Evolutionary conservation across 2,797 vertebrate genomes (phyloP).

Genomic region (Scolopax rusticola): DNA sequence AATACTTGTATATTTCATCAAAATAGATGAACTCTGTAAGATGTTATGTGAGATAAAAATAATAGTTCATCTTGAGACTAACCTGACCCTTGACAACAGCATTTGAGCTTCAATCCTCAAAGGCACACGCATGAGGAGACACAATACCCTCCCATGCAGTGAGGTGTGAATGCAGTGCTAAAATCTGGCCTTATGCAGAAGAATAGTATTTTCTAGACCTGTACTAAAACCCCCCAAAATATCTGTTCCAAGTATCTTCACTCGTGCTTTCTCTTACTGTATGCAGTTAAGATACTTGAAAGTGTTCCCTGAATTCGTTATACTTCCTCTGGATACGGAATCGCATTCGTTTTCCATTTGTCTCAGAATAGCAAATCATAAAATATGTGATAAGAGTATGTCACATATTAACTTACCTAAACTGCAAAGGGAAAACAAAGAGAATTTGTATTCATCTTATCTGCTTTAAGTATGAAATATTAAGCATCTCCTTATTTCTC

Average conservation of each 20-base stretch:
- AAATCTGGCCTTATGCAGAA: neutral
- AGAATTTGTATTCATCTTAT: constrained; percentile 31
- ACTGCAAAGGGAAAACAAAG: constrained; percentile 18
- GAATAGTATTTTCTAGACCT: constrained; percentile 7
- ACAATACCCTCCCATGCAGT: neutral
- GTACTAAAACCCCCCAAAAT: neutral
- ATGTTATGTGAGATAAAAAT: neutral
- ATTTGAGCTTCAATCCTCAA: neutral
- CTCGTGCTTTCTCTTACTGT: neutral
- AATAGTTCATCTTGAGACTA: neutral
- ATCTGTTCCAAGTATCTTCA: neutral
- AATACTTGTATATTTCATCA: neutral
- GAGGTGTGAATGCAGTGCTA: neutral
- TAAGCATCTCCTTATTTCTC: constrained; percentile 18
- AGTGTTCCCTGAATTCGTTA: constrained; percentile 14
- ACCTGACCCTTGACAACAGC: neutral
- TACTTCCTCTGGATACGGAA: neutral
- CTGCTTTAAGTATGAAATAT: constrained; percentile 1
- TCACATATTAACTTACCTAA: constrained; percentile 1
- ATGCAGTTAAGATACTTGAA: constrained; percentile 1
- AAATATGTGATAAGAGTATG: neutral
- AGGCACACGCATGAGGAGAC: neutral
- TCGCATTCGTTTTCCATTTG: constrained; percentile 17
- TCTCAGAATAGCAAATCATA: constrained; percentile 35
- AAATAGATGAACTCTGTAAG: neutral